Percentiles rank a stretch among this genome's conserved stretches.
Evolutionary conservation across 2,888 invertebrate genomes (phyloP).

Genomic region (Parelbella ahira): DNA sequence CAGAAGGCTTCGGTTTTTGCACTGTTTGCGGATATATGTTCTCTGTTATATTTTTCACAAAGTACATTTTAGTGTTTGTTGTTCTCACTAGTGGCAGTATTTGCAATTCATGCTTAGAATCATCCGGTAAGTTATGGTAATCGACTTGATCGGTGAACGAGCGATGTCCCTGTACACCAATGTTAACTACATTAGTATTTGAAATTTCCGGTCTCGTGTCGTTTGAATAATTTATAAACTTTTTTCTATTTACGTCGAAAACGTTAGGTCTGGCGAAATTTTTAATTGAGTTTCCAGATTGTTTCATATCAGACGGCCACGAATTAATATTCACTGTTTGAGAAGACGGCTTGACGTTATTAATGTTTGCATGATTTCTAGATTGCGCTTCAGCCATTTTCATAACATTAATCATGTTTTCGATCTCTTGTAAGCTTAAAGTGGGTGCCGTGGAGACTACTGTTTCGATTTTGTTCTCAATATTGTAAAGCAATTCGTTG

Average conservation of each 20-base stretch:
- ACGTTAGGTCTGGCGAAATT: slow-evolving; percentile 1
- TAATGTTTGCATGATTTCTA: slow-evolving; percentile 29
- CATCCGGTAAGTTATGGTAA: slow-evolving; percentile 1
- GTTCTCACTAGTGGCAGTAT: slow-evolving; percentile 6
- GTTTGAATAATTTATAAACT: slow-evolving; percentile 15
- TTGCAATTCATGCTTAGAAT: slow-evolving; percentile 1
- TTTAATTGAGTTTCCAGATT: slow-evolving; percentile 12
- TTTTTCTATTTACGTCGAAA: slow-evolving; percentile 16
- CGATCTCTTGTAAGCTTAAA: slow-evolving; percentile 55
- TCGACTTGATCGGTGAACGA: slow-evolving; percentile 20
- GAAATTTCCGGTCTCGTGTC: slow-evolving; percentile 10
- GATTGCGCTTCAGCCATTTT: slow-evolving; percentile 34
- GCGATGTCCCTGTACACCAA: slow-evolving; percentile 23
- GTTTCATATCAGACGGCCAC: slow-evolving; percentile 35
- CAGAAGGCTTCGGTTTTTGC: background rate
- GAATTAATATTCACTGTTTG: slow-evolving; percentile 51
- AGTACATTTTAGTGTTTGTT: slow-evolving; percentile 6
- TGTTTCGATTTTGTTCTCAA: slow-evolving; percentile 59
- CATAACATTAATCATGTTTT: slow-evolving; percentile 56
- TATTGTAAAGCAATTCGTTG: slow-evolving; percentile 53
- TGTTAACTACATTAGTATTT: slow-evolving; percentile 20
- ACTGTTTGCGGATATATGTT: slow-evolving; percentile 1
- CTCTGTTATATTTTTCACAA: slow-evolving; percentile 9
- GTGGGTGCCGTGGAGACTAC: slow-evolving; percentile 44
- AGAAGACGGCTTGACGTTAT: slow-evolving; percentile 28